A percentile compares a stretch with the other conserved stretches of the same genome.
Evolutionary conservation across 2,888 invertebrate genomes (phyloP).

Genomic region (Troides helena): DNA sequence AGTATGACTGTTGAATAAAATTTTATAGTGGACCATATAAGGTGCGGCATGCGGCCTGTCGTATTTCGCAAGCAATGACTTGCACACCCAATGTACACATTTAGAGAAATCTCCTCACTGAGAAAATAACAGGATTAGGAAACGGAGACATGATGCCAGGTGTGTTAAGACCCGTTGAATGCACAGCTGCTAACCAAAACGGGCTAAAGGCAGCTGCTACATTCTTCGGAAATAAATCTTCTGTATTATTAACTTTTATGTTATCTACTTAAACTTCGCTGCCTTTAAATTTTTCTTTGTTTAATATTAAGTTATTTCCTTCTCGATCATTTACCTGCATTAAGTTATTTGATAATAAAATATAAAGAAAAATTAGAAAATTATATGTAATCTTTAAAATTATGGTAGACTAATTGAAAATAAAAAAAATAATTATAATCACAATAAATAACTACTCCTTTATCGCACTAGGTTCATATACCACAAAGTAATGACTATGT

Average conservation of each 20-base stretch:
- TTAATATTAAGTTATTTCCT: background rate
- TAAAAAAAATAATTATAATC: too few relatives aligned
- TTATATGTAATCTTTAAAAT: too few relatives aligned
- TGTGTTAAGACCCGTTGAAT: constrained; percentile 21
- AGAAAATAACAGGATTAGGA: constrained; percentile 12
- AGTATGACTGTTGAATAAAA: constrained; percentile 25
- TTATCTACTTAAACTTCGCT: background rate
- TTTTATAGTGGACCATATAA: constrained; percentile 23
- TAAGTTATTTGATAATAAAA: too few relatives aligned
- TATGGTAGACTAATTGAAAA: too few relatives aligned
- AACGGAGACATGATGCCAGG: constrained; percentile 18
- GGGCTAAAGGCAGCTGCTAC: constrained; percentile 18
- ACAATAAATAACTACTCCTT: too few relatives aligned
- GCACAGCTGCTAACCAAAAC: constrained; percentile 22
- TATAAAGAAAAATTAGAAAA: too few relatives aligned
- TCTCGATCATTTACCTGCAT: background rate
- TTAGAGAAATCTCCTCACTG: constrained; percentile 16
- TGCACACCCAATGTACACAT: constrained; percentile 12
- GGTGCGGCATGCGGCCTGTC: constrained; percentile 18
- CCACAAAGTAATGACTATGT: too few relatives aligned
- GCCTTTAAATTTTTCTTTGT: background rate
- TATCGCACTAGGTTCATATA: too few relatives aligned
- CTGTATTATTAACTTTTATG: constrained; percentile 2
- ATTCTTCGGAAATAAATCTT: constrained; percentile 18
- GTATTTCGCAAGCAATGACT: constrained; percentile 18